phyloP scores from a whole-genome alignment of 2,113 vertebrate genomes.

The Poeciliopsis prolifica region DNA sequence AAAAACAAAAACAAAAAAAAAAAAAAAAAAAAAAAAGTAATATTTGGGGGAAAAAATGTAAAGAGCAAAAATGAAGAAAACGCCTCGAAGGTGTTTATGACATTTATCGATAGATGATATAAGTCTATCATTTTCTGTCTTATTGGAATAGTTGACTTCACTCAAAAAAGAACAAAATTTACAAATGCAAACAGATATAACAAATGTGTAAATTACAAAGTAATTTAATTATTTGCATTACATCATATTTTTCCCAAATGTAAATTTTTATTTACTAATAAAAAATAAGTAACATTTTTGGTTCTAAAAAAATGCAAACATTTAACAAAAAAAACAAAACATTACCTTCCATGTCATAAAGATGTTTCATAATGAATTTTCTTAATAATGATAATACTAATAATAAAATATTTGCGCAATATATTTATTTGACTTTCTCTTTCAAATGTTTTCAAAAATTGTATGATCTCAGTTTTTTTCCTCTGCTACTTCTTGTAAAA shows the following conservation, averaged over 20 bases:
- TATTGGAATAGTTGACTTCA: not conserved
- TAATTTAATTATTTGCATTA: not conserved
- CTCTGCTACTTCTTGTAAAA: slow-evolving; percentile 49
- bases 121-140: not conserved
- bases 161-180: not conserved
- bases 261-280: not conserved
- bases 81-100: not conserved
- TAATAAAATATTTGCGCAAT: not conserved
- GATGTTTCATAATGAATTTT: not conserved
- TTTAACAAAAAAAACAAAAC: no score
- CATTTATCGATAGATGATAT: not conserved
- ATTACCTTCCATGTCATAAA: no score
- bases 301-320: no score
- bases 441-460: not conserved
- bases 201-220: no score
- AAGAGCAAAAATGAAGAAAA: not conserved
- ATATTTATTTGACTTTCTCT: not conserved
- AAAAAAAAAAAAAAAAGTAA: not conserved
- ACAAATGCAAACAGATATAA: not conserved
- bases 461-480: slow-evolving; percentile 48
- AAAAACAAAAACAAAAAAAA: not conserved
- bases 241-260: not conserved
- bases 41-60: not conserved
- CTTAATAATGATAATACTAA: not conserved
- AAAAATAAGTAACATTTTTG: no score